Evolutionary conservation across 2,888 invertebrate genomes (phyloP).

Genomic region (Eugnorisma glareosa): DNA sequence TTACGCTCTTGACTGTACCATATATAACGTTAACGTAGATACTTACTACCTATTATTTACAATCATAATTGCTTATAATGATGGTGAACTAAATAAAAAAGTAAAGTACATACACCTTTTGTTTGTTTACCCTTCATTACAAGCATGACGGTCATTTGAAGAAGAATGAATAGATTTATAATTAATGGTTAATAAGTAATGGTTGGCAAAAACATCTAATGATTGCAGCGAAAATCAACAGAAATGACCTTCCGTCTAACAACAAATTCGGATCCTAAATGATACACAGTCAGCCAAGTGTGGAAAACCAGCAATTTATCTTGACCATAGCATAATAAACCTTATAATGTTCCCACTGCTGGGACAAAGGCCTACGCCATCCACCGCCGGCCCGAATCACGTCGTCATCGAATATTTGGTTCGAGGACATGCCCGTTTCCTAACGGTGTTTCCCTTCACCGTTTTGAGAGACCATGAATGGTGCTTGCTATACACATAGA

Average conservation of each 20-base stretch:
- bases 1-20: not conserved
- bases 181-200: not conserved
- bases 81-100: conserved; percentile 14
- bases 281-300: not conserved
- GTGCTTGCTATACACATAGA: too few species aligned
- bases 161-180: conserved; percentile 4
- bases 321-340: too few species aligned
- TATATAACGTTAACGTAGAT: not conserved
- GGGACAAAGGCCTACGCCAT: too few species aligned
- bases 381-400: too few species aligned
- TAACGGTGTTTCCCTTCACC: too few species aligned
- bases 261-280: not conserved
- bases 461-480: too few species aligned
- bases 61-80: not conserved
- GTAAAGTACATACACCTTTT: not conserved
- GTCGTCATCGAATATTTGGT: too few species aligned
- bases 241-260: not conserved
- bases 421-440: too few species aligned
- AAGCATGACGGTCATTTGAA: conserved; percentile 4
- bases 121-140: not conserved
- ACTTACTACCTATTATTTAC: not conserved
- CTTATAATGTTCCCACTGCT: too few species aligned
- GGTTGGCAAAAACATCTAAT: conserved; percentile 3
- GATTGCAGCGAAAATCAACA: not conserved
- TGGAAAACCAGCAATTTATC: too few species aligned